Conservation (phyloP, 2,888 invertebrate species). For the Trichogramma dendrolimi region DNA sequence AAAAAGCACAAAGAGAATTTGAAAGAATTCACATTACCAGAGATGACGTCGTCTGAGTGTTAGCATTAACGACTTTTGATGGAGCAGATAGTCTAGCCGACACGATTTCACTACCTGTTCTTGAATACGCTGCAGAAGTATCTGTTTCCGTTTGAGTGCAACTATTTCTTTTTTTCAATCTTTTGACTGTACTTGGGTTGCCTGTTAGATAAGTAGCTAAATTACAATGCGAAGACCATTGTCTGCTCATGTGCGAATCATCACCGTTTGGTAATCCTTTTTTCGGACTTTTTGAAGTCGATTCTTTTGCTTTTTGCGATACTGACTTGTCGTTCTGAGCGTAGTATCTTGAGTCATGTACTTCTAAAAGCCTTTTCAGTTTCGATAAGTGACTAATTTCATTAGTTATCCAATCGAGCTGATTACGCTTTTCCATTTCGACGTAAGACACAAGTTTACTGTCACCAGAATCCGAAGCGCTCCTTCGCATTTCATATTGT, state of each 20-base stretch:
- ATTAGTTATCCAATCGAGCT: constrained; percentile 58
- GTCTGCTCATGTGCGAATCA: constrained; percentile 34
- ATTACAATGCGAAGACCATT: constrained; percentile 50
- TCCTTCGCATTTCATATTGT: constrained; percentile 46
- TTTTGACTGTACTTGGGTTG: constrained; percentile 27
- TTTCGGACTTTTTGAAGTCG: no score
- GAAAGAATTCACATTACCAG: no score
- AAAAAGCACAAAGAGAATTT: no score
- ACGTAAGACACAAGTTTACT: constrained; percentile 50
- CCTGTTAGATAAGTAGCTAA: constrained; percentile 36
- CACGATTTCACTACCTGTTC: constrained; percentile 43
- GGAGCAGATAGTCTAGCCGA: constrained; percentile 29
- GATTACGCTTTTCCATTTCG: constrained; percentile 56
- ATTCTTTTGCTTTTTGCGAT: background rate
- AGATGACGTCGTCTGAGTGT: no score
- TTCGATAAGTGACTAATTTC: constrained; percentile 58
- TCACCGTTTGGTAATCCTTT: constrained; percentile 13
- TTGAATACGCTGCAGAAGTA: constrained; percentile 38
- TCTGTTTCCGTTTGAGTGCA: constrained; percentile 45
- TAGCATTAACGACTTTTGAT: no score
- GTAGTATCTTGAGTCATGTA: constrained; percentile 31
- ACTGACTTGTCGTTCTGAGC: background rate
- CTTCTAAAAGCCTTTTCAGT: constrained; percentile 52
- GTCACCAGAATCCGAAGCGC: constrained; percentile 41
- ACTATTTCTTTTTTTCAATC: constrained; percentile 43